Evolutionary conservation across 1,140 invertebrate species (phyloP), one percentile per base, ranked within the genome.

Genomic region (Leptestheria dahalacensis): DNA sequence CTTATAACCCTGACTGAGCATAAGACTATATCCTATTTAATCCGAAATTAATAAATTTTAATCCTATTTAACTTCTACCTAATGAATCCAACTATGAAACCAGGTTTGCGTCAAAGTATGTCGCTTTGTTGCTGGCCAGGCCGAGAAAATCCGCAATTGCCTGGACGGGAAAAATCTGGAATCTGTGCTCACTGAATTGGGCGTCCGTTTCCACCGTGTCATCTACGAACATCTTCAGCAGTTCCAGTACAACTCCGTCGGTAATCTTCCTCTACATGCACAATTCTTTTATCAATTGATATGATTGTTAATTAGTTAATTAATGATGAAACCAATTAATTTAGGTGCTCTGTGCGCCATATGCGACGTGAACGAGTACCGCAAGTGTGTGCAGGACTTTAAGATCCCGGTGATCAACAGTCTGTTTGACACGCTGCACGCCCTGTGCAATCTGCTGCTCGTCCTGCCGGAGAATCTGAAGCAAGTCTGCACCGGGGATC

Each of bases 401-500:
- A 77, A 83, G 60, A 79, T 88, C 28, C 77, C 83, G 0, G 72
- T 91, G 26, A 83, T 97, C 12, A 84, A 81, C 21, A 82, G 85
- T 48, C 74, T 97, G 21, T 98, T 98, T 75, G 91, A 97, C 72
- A 89, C 90, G 26, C 75, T 99, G 15, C 91, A 97, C 71, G 89
- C 93, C 9, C 77, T 99, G 4, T 96, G 92, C 69, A 99, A 98
- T 77, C 75, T 99, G 29, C 73, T 99, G 52, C 78, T 98, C 6
- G 94, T 97, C 0, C 91, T 93, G 64, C 92, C 93, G 1, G 90
- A 96, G 72, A 98, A 98, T 76, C 75, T 99, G 63, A 85, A 89
- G 68, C 90, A 96, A 78, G 90, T 97, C 26, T 94, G 91, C 70
- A 86, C 83, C 51, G 90, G 90, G 29, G 92, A 96, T 71, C 90